These are phyloP conservation scores for Vicugna pacos DNA, from an alignment of 2,113 vertebrate species.

Conservation along the genomic window DNA sequence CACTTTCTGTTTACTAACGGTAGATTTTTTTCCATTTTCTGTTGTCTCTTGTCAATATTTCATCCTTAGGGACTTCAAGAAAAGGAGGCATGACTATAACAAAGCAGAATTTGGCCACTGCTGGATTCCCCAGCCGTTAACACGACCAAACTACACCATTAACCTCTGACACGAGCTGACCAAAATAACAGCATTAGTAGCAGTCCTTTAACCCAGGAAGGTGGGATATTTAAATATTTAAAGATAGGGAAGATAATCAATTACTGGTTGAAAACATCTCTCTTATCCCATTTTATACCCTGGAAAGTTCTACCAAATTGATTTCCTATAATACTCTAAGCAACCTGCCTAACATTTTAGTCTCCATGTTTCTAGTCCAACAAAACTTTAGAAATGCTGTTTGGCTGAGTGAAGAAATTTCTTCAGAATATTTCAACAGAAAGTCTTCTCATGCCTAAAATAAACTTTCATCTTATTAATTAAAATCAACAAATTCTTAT, in stretches of 20 bases:
- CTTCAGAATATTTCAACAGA: slow-evolving; percentile 8
- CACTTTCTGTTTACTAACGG: slow-evolving; percentile 32
- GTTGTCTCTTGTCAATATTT: not conserved
- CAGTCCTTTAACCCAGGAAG: not conserved
- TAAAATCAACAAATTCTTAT: slow-evolving; percentile 53
- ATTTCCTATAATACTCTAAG: slow-evolving; percentile 4
- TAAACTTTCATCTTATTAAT: slow-evolving; percentile 11
- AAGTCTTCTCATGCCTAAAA: not conserved
- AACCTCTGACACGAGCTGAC: not conserved
- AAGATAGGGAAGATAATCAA: not conserved
- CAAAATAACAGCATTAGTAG: not conserved
- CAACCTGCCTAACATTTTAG: not conserved
- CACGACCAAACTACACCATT: not conserved
- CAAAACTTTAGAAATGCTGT: slow-evolving; percentile 32
- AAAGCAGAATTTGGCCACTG: not conserved
- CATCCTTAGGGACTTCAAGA: not conserved
- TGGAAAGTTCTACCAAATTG: not conserved
- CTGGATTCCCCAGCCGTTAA: not conserved
- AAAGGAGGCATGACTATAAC: not conserved
- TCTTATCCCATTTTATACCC: not conserved
- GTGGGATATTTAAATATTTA: slow-evolving; percentile 54
- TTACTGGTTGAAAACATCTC: not conserved
- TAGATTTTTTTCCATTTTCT: not conserved
- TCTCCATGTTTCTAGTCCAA: not conserved
- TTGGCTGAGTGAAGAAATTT: not conserved